Evolutionary conservation across 2,797 vertebrate species (phyloP), one percentile per base, ranked within the genome.

Genomic region (Ctenosaura bakeri): DNA sequence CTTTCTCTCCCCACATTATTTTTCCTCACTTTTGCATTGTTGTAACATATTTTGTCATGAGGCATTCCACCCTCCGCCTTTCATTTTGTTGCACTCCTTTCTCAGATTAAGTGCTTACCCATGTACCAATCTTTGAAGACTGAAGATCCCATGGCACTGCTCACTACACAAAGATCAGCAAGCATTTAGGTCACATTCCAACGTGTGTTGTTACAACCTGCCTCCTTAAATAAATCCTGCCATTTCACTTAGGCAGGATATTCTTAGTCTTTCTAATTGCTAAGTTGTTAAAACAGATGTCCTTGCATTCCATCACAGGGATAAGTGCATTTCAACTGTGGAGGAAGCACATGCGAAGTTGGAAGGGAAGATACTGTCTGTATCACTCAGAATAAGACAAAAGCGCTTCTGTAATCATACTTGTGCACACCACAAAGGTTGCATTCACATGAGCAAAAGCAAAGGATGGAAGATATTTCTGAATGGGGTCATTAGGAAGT

Each of bases 181-280:
- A 83, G 46, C 71, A 90, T 52, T 66, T 77, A 87, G 85, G 79
- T 87, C 89, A 87, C 56, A 87, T 87, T 87, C 85, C 85, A 90
- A 5, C 87, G 69, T 66, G 26, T 83, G 71, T 78, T 90, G 85
- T 87, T 87, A 87, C 80, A 77, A 87, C 54, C 78, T 77, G 88
- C 38, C 10, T 89, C 20, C 89, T 92, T 88, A 92, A 92, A 91
- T 24, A 9, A 92, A 93, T 91, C 77, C 87, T 86, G 66, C 89
- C 83, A 26, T 71, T 69, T 1, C 8, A 14, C 0, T 0, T 16
- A 3, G 10, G 69, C 79, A 91, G 6, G 0, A 0, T 80, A 32
- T 59, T 79, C 78, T 84, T 54, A 29, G 91, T 92, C 54, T 50
- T 78, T 54, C 52, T 90, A 83, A 92, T 71, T 29, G 52, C 59